These are phyloP conservation scores for Melanogrammus aeglefinus DNA, from an alignment of 2,797 vertebrate species.

Conservation along the genomic window DNA sequence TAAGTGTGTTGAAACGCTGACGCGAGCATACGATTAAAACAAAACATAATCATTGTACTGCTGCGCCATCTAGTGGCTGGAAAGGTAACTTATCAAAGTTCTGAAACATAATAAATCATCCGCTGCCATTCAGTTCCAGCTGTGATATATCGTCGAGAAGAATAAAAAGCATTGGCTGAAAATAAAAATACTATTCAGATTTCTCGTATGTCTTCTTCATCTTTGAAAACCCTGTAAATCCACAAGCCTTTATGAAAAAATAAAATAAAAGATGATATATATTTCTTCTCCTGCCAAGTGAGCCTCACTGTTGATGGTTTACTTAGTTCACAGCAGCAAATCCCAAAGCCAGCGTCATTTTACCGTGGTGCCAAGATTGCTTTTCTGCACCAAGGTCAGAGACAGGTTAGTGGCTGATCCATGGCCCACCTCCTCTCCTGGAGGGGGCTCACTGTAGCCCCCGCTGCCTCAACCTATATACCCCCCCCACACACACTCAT, in stretches of 20 bases:
- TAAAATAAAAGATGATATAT: not conserved
- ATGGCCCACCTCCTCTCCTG: slow-evolving; percentile 52
- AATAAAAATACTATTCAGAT: not conserved
- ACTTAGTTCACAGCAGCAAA: slow-evolving; percentile 52
- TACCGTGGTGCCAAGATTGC: slow-evolving; percentile 63
- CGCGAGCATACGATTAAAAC: slow-evolving; percentile 3
- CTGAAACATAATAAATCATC: not conserved
- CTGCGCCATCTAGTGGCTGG: slow-evolving; percentile 69
- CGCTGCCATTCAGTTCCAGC: not conserved
- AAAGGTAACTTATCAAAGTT: not conserved
- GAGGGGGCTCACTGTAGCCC: slow-evolving; percentile 33
- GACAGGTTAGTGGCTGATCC: slow-evolving; percentile 62
- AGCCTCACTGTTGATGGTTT: slow-evolving; percentile 44
- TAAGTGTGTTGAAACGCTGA: slow-evolving; percentile 33
- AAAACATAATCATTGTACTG: slow-evolving; percentile 37
- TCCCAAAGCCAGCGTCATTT: slow-evolving; percentile 52
- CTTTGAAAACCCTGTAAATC: slow-evolving; percentile 14
- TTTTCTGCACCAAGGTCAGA: slow-evolving; percentile 72
- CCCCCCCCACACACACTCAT: not conserved
- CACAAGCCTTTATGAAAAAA: not conserved
- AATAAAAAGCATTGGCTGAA: not conserved
- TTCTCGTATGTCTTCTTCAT: not conserved
- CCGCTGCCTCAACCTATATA: not conserved
- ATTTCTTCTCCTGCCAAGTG: slow-evolving; percentile 15
- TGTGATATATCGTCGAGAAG: not conserved